Base-by-base conservation (phyloP, 2,113 vertebrate species). In the Mobula birostris region DNA sequence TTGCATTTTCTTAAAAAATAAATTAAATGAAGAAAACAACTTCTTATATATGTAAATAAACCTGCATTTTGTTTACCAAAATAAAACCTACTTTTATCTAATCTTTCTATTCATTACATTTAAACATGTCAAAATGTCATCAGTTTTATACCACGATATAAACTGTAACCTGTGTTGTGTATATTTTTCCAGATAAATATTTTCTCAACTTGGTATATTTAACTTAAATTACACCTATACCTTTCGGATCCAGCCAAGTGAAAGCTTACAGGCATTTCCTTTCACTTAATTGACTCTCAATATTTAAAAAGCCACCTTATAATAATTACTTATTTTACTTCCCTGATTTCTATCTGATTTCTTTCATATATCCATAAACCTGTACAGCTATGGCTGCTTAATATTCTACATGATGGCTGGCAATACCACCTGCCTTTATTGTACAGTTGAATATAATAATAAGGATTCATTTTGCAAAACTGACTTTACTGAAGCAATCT, bases 401-500 rank as follows among this genome's bases (percentile, higher is more conserved):
- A 93, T 93, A 93, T 93, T 93, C 36, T 74, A 76, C 91, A 11
- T 93, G 68, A 24, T 93, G 91, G 24, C 70, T 74, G 70, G 40
- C 70, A 76, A 93, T 36, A 74, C 66, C 91, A 93, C 32, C 68
- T 93, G 91, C 66, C 66, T 74, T 56, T 24, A 93, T 93, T 74
- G 36, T 93, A 74, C 70, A 74, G 91, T 29, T 40, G 91, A 70
- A 72, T 93, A 93, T 93, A 68, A 92, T 92, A 92, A 93, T 93
- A 93, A 93, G 90, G 91, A 70, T 74, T 93, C 36, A 56, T 12
- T 74, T 21, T 48, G 32, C 70, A 93, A 74, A 72, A 48, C 21
- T 74, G 91, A 93, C 91, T 93, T 93, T 76, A 48, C 91, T 74
- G 36, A 74, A 93, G 91, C 40, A 93, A 93, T 40, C 91, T 14